These are phyloP conservation scores for Acanthacorydalis orientalis DNA, from an alignment of 2,888 invertebrate species.

Conservation along the genomic window DNA sequence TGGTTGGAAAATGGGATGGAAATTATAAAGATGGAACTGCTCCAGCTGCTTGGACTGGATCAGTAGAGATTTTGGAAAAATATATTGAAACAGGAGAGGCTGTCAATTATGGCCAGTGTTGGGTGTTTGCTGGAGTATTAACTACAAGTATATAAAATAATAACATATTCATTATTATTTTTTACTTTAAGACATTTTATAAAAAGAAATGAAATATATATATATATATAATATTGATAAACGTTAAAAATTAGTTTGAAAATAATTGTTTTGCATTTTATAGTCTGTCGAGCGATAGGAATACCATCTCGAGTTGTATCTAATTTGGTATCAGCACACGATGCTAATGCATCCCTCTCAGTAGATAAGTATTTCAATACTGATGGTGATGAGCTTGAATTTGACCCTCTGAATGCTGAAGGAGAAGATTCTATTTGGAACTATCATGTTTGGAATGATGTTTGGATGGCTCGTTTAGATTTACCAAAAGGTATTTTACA, in stretches of 20 bases:
- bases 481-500: constrained; percentile 36
- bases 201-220: background rate
- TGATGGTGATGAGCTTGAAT: constrained; percentile 44
- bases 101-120: constrained; percentile 73
- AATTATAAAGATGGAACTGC: constrained; percentile 56
- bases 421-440: constrained; percentile 73
- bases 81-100: constrained; percentile 44
- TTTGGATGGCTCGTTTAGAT: constrained; percentile 72
- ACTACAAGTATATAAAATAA: constrained; percentile 42
- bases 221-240: background rate
- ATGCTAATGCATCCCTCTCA: constrained; percentile 59
- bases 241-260: background rate
- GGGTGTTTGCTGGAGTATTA: constrained; percentile 72
- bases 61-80: constrained; percentile 56
- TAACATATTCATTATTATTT: background rate
- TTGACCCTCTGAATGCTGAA: constrained; percentile 46
- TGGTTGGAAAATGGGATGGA: constrained; percentile 59
- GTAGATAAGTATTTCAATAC: constrained; percentile 61
- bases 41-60: constrained; percentile 67
- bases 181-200: background rate
- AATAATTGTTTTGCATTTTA: too few species aligned
- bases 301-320: constrained; percentile 68
- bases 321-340: constrained; percentile 73
- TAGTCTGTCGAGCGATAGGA: constrained; percentile 64
- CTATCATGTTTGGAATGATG: constrained; percentile 80